Base-by-base conservation (phyloP, 92 coral and sea anemone species). In the Parazoanthus swiftii region DNA sequence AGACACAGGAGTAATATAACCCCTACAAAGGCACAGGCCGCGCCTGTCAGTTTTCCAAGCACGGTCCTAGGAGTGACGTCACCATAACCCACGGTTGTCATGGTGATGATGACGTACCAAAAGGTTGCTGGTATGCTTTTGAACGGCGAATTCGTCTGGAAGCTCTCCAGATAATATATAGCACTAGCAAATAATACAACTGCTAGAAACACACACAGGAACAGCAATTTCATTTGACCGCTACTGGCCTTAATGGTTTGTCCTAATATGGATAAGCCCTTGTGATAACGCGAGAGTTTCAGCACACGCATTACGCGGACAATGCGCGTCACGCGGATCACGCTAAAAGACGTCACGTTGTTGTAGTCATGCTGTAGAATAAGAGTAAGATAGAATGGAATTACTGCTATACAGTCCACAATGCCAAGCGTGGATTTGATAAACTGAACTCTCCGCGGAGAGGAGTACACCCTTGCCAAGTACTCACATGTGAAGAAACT, bases 31-130 rank as follows among this genome's bases (percentile, higher is more conserved):
- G 94, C 95, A 68, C 99, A 96, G 48, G 78, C 90, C 16, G 95
- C 85, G 11, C 95, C 95, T 6, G 92, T 76, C 5, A 95, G 80
- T 85, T 96, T 96, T 11, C 99, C 99, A 58, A 88, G 82, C 48
- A 88, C 58, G 6, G 95, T 92, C 85, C 33, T 90, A 20, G 99
- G 99, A 11, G 91, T 94, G 8, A 95, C 84, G 90, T 96, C 99
- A 33, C 99, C 99, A 80, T 96, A 96, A 3, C 99, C 99, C 2
- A 96, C 99, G 9, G 99, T 96, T 44, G 98, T 94, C 99, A 96
- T 96, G 71, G 99, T 95, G 66, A 96, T 81, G 38, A 95, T 85
- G 18, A 95, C 89, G 90, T 91, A 96, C 95, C 98, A 96, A 88
- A 95, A 96, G 23, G 93, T 88, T 33, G 89, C 94, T 4, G 96